phyloP scores from a whole-genome alignment of 2,113 vertebrate species.

The Dasypus novemcinctus region DNA sequence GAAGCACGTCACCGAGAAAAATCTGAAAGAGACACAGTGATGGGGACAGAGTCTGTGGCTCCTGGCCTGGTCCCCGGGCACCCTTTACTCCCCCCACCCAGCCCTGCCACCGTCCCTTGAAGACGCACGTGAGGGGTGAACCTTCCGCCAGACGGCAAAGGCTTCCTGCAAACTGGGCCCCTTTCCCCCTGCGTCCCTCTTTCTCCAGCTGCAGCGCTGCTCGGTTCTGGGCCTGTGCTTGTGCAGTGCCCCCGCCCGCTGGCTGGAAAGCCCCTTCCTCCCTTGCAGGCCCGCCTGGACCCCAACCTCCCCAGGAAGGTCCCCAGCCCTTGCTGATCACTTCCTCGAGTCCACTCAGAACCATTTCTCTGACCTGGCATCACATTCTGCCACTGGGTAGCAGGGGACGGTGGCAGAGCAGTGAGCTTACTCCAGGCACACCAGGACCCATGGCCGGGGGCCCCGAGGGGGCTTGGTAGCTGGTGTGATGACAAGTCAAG shows the following conservation, averaged over 20 bases:
- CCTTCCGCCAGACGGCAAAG: background rate
- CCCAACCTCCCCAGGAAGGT: background rate
- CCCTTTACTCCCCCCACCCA: background rate
- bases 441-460: background rate
- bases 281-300: background rate
- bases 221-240: background rate
- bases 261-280: background rate
- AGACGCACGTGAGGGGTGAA: background rate
- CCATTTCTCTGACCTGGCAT: background rate
- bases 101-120: background rate
- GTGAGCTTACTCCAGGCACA: background rate
- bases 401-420: background rate
- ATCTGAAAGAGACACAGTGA: conserved; percentile 53
- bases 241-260: no score
- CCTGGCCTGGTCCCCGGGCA: background rate
- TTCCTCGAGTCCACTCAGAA: background rate
- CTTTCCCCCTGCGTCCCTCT: background rate
- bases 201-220: background rate
- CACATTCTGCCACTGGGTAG: background rate
- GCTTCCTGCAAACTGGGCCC: background rate
- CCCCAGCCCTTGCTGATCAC: background rate
- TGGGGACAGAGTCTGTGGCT: background rate
- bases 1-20: background rate
- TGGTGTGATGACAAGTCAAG: background rate
- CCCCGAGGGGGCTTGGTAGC: background rate